Base-by-base conservation (phyloP, 2,888 invertebrate genomes). In the Athalia rosae region DNA sequence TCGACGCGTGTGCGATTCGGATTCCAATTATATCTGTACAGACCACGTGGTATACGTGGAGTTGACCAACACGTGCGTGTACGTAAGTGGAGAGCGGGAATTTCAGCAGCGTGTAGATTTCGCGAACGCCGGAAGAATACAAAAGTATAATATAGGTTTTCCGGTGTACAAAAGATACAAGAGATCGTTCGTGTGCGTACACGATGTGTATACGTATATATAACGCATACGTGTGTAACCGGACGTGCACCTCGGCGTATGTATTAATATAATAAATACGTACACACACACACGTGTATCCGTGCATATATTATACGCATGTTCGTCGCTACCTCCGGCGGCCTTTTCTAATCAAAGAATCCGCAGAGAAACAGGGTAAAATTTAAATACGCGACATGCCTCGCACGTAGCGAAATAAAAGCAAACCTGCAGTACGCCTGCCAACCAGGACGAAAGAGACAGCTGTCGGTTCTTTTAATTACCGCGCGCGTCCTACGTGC, bases 391-490 rank as follows among this genome's bases (percentile, higher is more conserved):
- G 85, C 88, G 85, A 86, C 82, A 84, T 87, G 86, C 85, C 87
- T 84, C 83, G 83, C 85, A 78, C 83, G 85, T 88, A 89, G 88
- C 87, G 87, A 89, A 89, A 89, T 89, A 89, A 89, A 89, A 89
- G 74, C 74, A 74, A 74, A 74, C 61, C 74, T n/a, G 28, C 28
- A 28, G 28, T 28, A 59, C 62, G 61, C 4, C 74, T 50, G 74
- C 74, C 61, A 61, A 28, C 53, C 84, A 86, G 84, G 82, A 85
- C 83, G 83, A 87, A 85, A 86, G 86, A 87, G 87, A 87, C 88
- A 89, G 88, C 88, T 88, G 89, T 89, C 87, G 89, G 89, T 89
- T 89, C 89, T 89, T 89, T 89, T 89, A 89, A 89, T 89, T 89
- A 88, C 88, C 85, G 28, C 28, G 28, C 28, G 28, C 28, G 84